Conservation (phyloP, 2,797 vertebrate species). For the Scarus forsteni region DNA sequence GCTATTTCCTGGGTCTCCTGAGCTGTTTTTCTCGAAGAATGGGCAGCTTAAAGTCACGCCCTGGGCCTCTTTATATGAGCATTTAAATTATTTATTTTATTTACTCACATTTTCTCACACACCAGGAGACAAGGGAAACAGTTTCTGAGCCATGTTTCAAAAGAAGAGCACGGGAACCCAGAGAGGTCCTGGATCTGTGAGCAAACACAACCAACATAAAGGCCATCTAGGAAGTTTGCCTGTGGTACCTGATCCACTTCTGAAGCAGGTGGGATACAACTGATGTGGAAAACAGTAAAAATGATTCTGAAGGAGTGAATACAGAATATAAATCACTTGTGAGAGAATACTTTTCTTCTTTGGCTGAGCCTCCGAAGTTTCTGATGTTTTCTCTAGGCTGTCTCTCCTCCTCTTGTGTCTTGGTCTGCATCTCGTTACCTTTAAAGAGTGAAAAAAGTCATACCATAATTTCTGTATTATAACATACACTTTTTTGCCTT, state of each 20-base stretch:
- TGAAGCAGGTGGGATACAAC: neutral
- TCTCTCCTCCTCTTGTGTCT: no score
- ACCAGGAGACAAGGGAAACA: neutral
- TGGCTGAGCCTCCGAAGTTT: no score
- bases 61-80: neutral
- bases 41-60: constrained; percentile 11
- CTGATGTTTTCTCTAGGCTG: no score
- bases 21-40: constrained; percentile 5
- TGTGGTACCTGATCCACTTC: neutral
- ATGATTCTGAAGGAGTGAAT: neutral
- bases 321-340: neutral
- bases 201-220: neutral
- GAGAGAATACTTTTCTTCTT: no score
- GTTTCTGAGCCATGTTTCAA: neutral
- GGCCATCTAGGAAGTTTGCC: neutral
- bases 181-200: neutral
- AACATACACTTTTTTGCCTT: no score
- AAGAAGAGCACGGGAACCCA: neutral
- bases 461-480: no score
- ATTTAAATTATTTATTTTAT: constrained; percentile 13
- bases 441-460: no score
- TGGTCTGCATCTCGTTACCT: no score
- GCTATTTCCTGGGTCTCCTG: neutral
- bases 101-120: constrained; percentile 18
- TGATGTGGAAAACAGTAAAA: neutral